Evolutionary conservation across 2,113 vertebrate genomes (phyloP).

Genomic region (Cnemophilus loriae): DNA sequence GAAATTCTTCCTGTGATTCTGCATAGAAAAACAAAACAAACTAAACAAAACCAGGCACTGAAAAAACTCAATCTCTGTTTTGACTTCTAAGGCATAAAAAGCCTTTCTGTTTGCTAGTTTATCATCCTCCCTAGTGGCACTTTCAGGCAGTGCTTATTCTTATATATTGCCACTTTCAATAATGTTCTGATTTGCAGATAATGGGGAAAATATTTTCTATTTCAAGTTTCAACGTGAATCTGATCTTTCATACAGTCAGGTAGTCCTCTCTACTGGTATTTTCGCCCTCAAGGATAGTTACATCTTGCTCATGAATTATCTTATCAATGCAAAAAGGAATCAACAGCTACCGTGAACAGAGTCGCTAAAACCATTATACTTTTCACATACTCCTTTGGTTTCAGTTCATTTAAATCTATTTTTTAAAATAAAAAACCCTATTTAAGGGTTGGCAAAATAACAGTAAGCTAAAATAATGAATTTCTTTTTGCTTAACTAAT

Average conservation of each 20-base stretch:
- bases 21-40: not conserved
- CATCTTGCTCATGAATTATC: not conserved
- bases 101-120: not conserved
- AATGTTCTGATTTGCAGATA: constrained; percentile 19
- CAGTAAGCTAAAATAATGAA: not conserved
- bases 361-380: not conserved
- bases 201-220: constrained; percentile 30
- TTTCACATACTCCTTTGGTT: not conserved
- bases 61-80: not conserved
- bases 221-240: constrained; percentile 13
- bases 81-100: not conserved
- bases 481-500: constrained; percentile 19
- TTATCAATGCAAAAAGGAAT: not conserved
- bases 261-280: not conserved
- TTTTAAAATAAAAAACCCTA: too few species aligned
- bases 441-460: not conserved
- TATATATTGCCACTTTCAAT: not conserved
- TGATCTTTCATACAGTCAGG: not conserved
- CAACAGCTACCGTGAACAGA: not conserved
- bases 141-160: constrained; percentile 3
- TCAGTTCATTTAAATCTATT: not conserved
- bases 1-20: not conserved
- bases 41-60: not conserved
- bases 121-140: not conserved
- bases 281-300: not conserved